A percentile compares a stretch with the other conserved stretches of the same genome.
Evolutionary conservation across 2,113 vertebrate species (phyloP).

Genomic region (Ivindomyrus marchei): DNA sequence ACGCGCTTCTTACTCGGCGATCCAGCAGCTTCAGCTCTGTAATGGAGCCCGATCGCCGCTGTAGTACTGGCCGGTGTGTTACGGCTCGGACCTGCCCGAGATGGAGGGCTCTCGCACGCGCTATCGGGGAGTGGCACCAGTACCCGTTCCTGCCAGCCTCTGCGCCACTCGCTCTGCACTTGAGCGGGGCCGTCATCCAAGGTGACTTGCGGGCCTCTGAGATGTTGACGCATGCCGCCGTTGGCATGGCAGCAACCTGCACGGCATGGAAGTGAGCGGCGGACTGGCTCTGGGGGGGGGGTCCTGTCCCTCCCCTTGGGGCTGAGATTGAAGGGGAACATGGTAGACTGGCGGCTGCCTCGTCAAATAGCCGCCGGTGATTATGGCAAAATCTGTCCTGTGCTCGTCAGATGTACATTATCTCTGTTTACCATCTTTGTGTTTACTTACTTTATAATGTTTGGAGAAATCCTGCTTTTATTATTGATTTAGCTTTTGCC

Average conservation of each 20-base stretch:
- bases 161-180: constrained; percentile 25
- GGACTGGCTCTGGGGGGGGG: constrained; percentile 19
- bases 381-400: not conserved
- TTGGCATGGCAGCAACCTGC: not conserved
- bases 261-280: not conserved
- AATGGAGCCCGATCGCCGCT: not conserved
- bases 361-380: not conserved
- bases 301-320: not conserved
- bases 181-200: constrained; percentile 39
- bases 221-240: not conserved
- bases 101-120: too few relatives aligned
- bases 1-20: not conserved
- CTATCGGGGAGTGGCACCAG: not conserved
- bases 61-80: not conserved
- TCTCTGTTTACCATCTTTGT: constrained; percentile 31
- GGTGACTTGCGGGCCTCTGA: constrained; percentile 33
- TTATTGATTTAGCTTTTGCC: not conserved
- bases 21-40: not conserved
- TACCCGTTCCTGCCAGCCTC: not conserved
- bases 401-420: constrained; percentile 33
- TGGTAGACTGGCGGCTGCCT: not conserved
- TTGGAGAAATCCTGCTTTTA: not conserved
- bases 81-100: not conserved
- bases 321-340: constrained; percentile 23
- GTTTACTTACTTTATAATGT: constrained; percentile 26